These are phyloP conservation scores for Trachelus tabidus DNA, from an alignment of 2,888 invertebrate genomes.

Conservation along the genomic window DNA sequence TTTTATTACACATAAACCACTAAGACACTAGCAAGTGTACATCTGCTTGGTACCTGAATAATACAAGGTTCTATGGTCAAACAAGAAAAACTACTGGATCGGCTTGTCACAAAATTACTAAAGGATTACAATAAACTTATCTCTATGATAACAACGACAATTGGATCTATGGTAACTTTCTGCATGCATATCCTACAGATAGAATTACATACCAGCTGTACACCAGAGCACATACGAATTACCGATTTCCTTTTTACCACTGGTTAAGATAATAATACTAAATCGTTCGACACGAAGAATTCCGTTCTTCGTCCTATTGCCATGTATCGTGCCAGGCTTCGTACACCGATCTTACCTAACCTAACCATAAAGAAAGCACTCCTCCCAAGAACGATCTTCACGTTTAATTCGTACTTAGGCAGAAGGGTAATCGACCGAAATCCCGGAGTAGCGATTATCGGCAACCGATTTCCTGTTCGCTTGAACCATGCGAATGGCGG, in stretches of 20 bases:
- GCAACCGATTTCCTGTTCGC: not conserved
- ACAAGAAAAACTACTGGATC: not conserved
- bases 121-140: not conserved
- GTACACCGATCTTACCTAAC: not conserved
- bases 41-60: not conserved
- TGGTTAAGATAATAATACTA: not conserved
- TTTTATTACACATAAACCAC: not conserved
- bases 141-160: not conserved
- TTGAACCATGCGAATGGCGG: not conserved
- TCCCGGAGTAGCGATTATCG: not conserved
- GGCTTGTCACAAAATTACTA: not conserved
- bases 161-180: not conserved
- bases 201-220: not conserved
- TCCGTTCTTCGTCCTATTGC: not conserved
- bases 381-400: not conserved
- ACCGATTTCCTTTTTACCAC: not conserved
- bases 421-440: not conserved
- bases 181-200: not conserved
- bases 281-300: not conserved
- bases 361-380: not conserved
- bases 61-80: not conserved
- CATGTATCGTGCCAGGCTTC: not conserved
- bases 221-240: not conserved
- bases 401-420: not conserved
- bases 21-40: not conserved